A percentile compares a stretch with the other conserved stretches of the same genome.
Conservation (phyloP, 1,140 invertebrate species). For the Venustaconcha ellipsiformis region DNA sequence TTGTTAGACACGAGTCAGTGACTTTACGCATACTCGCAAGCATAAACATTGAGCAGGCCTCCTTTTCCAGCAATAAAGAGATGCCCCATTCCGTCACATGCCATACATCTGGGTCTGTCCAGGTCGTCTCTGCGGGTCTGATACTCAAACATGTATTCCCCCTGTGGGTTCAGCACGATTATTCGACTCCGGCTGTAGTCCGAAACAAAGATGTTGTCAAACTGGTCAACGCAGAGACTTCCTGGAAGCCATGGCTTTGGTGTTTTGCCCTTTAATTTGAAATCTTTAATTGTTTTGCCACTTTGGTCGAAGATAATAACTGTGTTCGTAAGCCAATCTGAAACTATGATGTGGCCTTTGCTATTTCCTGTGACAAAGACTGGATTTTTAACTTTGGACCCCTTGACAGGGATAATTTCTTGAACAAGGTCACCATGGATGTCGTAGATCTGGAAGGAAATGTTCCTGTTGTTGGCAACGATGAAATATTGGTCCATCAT, state of each 20-base stretch:
- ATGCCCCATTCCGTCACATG: constrained; percentile 18
- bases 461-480: constrained; percentile 26
- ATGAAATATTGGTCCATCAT: constrained; percentile 19
- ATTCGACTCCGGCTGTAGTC: constrained; percentile 31
- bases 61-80: constrained; percentile 24
- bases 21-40: constrained; percentile 7
- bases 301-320: constrained; percentile 27
- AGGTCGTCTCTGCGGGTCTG: constrained; percentile 19
- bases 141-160: constrained; percentile 29
- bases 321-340: constrained; percentile 27
- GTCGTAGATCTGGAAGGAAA: constrained; percentile 24
- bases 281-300: constrained; percentile 23
- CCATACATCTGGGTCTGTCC: constrained; percentile 28
- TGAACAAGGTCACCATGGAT: constrained; percentile 21
- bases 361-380: constrained; percentile 23
- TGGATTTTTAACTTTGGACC: constrained; percentile 28
- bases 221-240: constrained; percentile 28
- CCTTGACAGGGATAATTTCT: constrained; percentile 18
- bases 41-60: constrained; percentile 28
- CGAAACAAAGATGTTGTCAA: constrained; percentile 29
- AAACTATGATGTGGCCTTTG: constrained; percentile 29
- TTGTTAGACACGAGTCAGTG: too few species aligned
- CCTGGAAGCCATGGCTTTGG: constrained; percentile 25
- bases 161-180: constrained; percentile 23
- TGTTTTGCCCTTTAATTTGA: constrained; percentile 23